Percentiles rank a stretch among this genome's conserved stretches.
Conservation (phyloP, 2,888 invertebrate genomes). For the Lycia hirtaria region DNA sequence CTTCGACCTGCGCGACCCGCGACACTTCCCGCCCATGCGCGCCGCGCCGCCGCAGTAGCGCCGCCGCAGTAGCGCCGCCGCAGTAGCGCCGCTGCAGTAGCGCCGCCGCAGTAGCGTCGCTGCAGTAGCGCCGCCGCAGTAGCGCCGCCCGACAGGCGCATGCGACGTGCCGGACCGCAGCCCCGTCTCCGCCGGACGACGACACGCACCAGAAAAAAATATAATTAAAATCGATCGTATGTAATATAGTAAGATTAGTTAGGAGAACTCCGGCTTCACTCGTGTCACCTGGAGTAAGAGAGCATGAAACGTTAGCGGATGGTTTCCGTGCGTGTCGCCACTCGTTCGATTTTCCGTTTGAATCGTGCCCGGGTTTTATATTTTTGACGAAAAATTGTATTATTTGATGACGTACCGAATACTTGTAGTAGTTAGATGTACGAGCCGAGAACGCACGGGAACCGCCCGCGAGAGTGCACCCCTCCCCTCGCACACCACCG, state of each 20-base stretch:
- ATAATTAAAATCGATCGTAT: constrained; percentile 25
- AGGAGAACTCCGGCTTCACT: constrained; percentile 30
- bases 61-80: constrained; percentile 31
- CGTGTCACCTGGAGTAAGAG: neutral
- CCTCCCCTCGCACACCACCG: neutral
- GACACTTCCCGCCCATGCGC: constrained; percentile 92
- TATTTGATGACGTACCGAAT: neutral
- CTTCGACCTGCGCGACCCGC: constrained; percentile 92
- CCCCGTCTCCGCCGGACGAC: constrained; percentile 4
- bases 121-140: constrained; percentile 27
- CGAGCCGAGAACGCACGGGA: neutral
- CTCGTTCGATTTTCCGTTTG: neutral
- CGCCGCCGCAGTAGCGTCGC: constrained; percentile 33
- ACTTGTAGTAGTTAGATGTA: neutral
- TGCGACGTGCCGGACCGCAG: no score
- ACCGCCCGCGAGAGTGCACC: neutral
- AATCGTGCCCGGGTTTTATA: no score
- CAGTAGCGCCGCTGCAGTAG: constrained; percentile 3
- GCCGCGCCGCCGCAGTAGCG: constrained; percentile 35
- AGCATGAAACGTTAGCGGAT: neutral
- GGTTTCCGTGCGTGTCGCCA: neutral
- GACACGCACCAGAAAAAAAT: constrained; percentile 14
- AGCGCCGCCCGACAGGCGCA: no score
- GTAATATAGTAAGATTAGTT: constrained; percentile 26
- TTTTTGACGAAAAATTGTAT: no score